Evolutionary conservation across 2,888 invertebrate genomes (phyloP), one percentile per base, ranked within the genome.

Genomic region (Amaurobius ferox): DNA sequence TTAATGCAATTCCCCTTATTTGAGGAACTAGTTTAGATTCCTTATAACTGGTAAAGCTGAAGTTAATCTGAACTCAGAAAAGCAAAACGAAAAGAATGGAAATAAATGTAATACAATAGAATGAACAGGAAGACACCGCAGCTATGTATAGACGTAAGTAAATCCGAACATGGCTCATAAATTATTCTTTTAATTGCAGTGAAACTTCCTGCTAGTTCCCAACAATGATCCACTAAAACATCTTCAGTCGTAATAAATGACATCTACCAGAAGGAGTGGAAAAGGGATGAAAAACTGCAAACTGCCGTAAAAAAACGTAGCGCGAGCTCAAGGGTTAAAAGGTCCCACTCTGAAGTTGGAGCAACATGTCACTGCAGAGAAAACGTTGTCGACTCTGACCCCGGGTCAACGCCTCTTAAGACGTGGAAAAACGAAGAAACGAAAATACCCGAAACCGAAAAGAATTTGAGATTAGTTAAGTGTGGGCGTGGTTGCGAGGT

Each of bases 281-380:
- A 71, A 55, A 55, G 55, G 11, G 26, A 1, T 16, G n/a, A 74
- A 40, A 13, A 64, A 64, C 64, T 29, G 30, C 6, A 23, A 32
- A 32, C 30, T 19, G 66, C 35, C 40, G 13, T 68, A 68, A 40
- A 40, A 68, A 40, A 40, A n/a, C 39, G 39, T 64, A 40, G 19
- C 44, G 28, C 64, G n/a, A 28, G 66, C 28, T 66, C 30, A 26
- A 16, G 72, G 35, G 81, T 62, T 81, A 76, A 81, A 76, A 81
- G 81, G 81, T 81, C 81, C 64, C 28, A 71, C 30, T 70, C 13
- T n/a, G 30, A 30, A 81, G 81, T 81, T 81, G 81, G 81, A 29
- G 76, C 81, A 81, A 81, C 81, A 81, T 81, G 81, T 76, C 81
- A 81, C 76, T 81, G 30, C 40, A 40, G 28, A 23, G 35, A 68